Base-by-base conservation (phyloP, 2,888 invertebrate genomes). In the Mesorhabditis sp. region DNA sequence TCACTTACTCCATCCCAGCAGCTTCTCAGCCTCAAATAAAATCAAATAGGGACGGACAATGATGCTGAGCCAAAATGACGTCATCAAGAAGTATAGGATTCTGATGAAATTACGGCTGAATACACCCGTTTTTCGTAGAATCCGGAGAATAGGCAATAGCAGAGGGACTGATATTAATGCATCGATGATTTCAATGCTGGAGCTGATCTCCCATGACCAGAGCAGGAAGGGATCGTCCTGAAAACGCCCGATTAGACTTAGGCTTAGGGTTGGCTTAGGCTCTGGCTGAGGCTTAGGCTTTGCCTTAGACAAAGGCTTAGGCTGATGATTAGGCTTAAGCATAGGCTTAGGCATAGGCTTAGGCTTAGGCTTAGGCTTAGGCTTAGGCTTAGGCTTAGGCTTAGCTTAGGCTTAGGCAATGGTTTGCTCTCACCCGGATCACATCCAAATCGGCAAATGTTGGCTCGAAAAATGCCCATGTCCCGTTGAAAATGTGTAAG, bases 31-130 rank as follows among this genome's bases (percentile, higher is more conserved):
- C n/a, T 50, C 58, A 50, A 50, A 50, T 13, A n/a, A 10, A 10
- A 50, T 50, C 58, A 50, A 50, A 50, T 50, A 50, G n/a, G n/a
- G 7, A 13, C 58, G 58, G 1, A 10, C 58, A 10, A 50, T 13
- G n/a, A 13, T 50, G 58, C 58, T 50, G n/a, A n/a, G 7, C 10
- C 7, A 50, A n/a, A 50, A 50, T 13, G n/a, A 50, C 7, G n/a
- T 13, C n/a, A 13, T 10, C 7, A 10, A 50, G n/a, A 50, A 50
- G 7, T 13, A n/a, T 10, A 50, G 7, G 58, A 50, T 50, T 10
- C n/a, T 50, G 58, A 50, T n/a, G 58, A 50, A 50, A 50, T 50
- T 50, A 13, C 58, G 58, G n/a, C n/a, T 10, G 58, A 50, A 50
- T 13, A 50, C n/a, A 13, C 58, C 58, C n/a, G 58, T 50, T 50